A percentile compares a stretch with the other conserved stretches of the same genome.
phyloP scores from a whole-genome alignment of 2,888 invertebrate species.

The Trachelus stipa region DNA sequence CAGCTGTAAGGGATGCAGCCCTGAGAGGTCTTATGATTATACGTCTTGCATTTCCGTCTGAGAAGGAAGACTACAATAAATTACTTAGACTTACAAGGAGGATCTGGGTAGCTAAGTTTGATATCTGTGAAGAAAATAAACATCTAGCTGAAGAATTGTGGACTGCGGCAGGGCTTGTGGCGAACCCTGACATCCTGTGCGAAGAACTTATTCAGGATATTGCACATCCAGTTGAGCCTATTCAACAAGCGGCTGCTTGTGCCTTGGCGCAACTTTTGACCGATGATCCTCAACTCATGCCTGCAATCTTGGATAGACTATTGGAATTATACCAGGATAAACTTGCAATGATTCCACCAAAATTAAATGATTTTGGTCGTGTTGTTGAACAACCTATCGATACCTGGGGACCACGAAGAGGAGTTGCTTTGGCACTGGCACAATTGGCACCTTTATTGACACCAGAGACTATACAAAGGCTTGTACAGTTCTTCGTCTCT shows the following conservation, averaged over 20 bases:
- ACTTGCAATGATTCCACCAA: conserved; percentile 84
- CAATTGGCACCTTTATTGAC: conserved; percentile 82
- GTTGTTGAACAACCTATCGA: conserved; percentile 87
- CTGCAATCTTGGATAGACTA: conserved; percentile 73
- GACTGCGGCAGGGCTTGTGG: conserved; percentile 69
- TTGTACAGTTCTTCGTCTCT: conserved; percentile 87
- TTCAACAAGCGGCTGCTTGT: conserved; percentile 85
- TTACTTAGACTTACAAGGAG: conserved; percentile 76
- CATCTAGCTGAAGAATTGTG: conserved; percentile 75
- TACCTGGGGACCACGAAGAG: conserved; percentile 90
- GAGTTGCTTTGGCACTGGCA: conserved; percentile 85
- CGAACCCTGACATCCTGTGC: conserved; percentile 68
- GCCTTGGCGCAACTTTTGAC: conserved; percentile 80
- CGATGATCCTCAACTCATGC: conserved; percentile 69
- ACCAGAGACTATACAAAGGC: conserved; percentile 75
- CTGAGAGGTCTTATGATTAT: conserved; percentile 79
- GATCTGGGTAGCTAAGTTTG: conserved; percentile 87
- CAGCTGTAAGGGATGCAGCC: conserved; percentile 83
- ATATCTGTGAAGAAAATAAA: conserved; percentile 81
- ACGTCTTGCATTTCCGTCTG: conserved; percentile 72
- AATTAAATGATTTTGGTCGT: conserved; percentile 92
- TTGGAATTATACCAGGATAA: conserved; percentile 82
- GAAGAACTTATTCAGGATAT: conserved; percentile 76
- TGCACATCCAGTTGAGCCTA: conserved; percentile 83
- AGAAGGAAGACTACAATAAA: conserved; percentile 72